Evolutionary conservation across 2,113 vertebrate species (phyloP).

Genomic region (Salvelinus alpinus): DNA sequence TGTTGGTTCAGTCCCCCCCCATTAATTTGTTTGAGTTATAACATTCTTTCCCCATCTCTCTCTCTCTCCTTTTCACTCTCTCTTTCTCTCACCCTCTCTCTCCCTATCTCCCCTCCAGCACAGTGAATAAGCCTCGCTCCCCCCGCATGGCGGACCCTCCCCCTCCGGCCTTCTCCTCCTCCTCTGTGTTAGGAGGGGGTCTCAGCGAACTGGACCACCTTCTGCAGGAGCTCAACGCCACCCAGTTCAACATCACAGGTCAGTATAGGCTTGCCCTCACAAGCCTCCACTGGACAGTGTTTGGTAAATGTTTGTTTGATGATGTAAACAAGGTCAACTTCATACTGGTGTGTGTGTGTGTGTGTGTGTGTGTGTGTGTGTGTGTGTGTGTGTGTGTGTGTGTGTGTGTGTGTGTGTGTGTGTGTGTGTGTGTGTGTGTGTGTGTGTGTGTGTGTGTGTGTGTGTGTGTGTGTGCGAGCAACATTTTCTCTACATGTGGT

Average conservation of each 20-base stretch:
- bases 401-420: not conserved
- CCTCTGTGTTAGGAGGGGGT: conserved; percentile 83
- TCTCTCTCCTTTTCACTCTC: not conserved
- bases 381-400: not conserved
- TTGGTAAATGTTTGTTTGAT: not conserved
- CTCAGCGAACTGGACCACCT: conserved; percentile 89
- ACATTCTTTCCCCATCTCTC: not conserved
- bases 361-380: not conserved
- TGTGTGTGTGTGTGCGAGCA: not conserved
- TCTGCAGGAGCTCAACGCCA: conserved; percentile 90
- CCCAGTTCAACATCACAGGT: conserved; percentile 94
- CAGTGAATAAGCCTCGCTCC: conserved; percentile 84
- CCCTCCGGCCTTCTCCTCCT: conserved; percentile 76
- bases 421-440: not conserved
- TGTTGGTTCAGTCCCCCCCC: no score
- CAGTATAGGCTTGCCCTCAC: not conserved
- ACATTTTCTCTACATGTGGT: not conserved
- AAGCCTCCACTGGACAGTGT: no score
- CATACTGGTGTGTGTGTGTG: not conserved
- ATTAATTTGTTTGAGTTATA: not conserved
- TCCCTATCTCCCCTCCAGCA: conserved; percentile 66
- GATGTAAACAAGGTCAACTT: not conserved
- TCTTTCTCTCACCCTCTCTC: not conserved
- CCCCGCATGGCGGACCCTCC: conserved; percentile 69
- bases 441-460: not conserved